phyloP scores from a whole-genome alignment of 2,888 invertebrate genomes.

The Sabellastarte sp. region DNA sequence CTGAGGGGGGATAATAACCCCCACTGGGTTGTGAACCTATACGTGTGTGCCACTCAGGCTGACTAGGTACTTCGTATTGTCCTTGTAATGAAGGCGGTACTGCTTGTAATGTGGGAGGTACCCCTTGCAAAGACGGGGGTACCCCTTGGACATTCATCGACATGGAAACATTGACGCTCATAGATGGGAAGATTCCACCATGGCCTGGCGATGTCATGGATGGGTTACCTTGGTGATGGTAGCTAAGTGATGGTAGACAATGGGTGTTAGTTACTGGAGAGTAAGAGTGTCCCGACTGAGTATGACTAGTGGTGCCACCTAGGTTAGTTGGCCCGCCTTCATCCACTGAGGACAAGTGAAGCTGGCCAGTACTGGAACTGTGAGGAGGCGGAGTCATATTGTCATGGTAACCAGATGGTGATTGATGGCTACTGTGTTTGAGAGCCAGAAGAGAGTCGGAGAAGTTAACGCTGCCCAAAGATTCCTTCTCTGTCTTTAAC shows the following conservation, averaged over 20 bases:
- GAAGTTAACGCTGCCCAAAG: background rate
- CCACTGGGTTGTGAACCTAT: background rate
- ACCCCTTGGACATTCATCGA: conserved; percentile 90
- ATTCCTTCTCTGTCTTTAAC: too few species aligned
- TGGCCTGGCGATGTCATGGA: background rate
- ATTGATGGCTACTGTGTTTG: background rate
- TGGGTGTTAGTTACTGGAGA: too few species aligned
- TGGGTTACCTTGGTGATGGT: too few species aligned
- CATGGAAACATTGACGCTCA: conserved; percentile 97
- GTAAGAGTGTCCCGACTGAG: too few species aligned
- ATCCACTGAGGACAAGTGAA: too few species aligned
- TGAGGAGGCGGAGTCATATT: background rate
- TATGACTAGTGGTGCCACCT: too few species aligned
- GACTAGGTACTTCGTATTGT: too few species aligned
- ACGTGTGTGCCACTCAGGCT: background rate
- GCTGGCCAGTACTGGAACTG: background rate
- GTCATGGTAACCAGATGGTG: background rate
- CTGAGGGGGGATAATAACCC: background rate
- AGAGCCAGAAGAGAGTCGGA: background rate
- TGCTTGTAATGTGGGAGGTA: background rate
- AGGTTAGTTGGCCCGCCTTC: too few species aligned
- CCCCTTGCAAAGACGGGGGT: background rate
- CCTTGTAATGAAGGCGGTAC: too few species aligned
- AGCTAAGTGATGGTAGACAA: too few species aligned
- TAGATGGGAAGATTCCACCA: conserved; percentile 72